These are phyloP conservation scores for Bugula neritina DNA, from an alignment of 2,888 invertebrate species.

Conservation along the genomic window DNA sequence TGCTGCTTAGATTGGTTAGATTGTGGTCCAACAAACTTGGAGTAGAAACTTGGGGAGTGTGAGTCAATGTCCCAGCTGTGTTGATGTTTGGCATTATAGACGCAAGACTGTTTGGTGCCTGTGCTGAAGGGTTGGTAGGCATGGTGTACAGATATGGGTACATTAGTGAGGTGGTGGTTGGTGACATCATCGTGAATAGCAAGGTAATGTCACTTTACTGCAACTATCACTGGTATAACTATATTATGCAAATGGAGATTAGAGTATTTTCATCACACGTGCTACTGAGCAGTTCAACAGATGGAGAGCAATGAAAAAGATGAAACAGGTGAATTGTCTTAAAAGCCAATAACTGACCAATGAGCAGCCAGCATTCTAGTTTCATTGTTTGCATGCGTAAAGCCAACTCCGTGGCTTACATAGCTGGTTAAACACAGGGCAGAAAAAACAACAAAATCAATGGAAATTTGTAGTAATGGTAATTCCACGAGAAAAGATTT, in stretches of 20 bases:
- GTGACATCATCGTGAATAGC: constrained; percentile 12
- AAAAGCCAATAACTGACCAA: too few species aligned
- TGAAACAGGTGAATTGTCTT: too few species aligned
- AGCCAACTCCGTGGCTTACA: too few species aligned
- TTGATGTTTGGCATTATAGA: constrained; percentile 12
- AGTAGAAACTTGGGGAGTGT: constrained; percentile 2
- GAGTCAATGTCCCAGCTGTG: constrained; percentile 5
- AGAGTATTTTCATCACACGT: too few species aligned
- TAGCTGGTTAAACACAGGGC: too few species aligned
- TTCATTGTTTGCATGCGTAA: too few species aligned
- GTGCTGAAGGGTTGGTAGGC: constrained; percentile 1
- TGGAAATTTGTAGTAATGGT: not conserved
- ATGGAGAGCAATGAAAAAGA: too few species aligned
- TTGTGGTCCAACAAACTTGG: constrained; percentile 13
- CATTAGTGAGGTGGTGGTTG: constrained; percentile 15
- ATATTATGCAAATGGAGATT: too few species aligned
- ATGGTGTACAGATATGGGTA: constrained; percentile 16
- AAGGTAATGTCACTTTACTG: not conserved
- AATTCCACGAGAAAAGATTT: not conserved
- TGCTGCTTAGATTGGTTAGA: constrained; percentile 11
- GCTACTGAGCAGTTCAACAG: too few species aligned
- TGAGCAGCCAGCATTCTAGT: too few species aligned
- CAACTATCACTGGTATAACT: too few species aligned
- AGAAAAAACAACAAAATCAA: not conserved
- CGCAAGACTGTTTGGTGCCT: not conserved